Evolutionary conservation across 2,888 invertebrate species (phyloP), one percentile per base, ranked within the genome.

Genomic region (Actias luna): DNA sequence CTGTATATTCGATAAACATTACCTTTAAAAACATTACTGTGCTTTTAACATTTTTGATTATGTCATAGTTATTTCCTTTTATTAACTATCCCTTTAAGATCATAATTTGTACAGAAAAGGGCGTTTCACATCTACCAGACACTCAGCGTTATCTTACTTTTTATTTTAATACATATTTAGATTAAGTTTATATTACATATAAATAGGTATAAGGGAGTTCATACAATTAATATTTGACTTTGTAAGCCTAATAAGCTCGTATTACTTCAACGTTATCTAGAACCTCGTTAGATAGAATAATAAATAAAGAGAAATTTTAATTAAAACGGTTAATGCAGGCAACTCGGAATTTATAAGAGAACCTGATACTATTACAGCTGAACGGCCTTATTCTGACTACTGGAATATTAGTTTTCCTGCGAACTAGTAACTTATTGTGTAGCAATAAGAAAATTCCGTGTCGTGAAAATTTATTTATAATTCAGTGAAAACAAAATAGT

Each of bases 261-360:
- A 42, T 62, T 62, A 62, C 57, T 31, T 22, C 42, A 42, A 58
- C 64, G 64, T 64, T 64, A 64, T 69, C 65, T 64, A 65, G 46
- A 66, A 67, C 64, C 67, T 65, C 63, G 67, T 69, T 69, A 66
- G 66, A 55, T 63, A 58, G 65, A 64, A 63, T 69, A 64, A 69
- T 69, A 67, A 67, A 69, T 69, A 67, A 66, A 64, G 62, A 63
- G 62, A 67, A 69, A 69, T 67, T 42, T 69, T 67, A 67, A 69
- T 69, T 67, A 67, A 69, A 59, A 59, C 52, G 35, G 55, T 59
- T 63, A 59, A 52, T 50, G 35, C 58, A 59, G 59, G 63, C 59
- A 39, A 59, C 59, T 63, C 31, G 25, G 59, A 63, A 62, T 62
- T 62, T 62, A 62, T 62, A 58, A 42, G 42, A 57, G 58, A 55